These are phyloP conservation scores for Scaptodrosophila latifasciaeformis DNA, from an alignment of 2,888 invertebrate genomes.

Conservation along the genomic window DNA sequence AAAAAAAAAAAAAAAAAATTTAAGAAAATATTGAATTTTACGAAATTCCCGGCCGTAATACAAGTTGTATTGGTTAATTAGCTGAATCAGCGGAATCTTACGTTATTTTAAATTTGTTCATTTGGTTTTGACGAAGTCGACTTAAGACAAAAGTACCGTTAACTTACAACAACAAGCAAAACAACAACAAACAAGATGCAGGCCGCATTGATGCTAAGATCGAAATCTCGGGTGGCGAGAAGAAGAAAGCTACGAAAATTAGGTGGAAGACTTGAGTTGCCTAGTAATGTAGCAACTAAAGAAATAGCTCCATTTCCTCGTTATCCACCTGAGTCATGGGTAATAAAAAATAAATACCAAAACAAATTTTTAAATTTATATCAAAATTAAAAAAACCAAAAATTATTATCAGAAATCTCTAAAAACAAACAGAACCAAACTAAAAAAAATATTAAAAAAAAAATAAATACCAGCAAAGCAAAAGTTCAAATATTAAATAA, in stretches of 20 bases:
- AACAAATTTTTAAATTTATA: constrained; percentile 67
- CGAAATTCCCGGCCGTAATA: too few species aligned
- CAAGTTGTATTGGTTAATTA: too few species aligned
- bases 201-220: constrained; percentile 93
- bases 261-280: constrained; percentile 87
- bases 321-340: constrained; percentile 88
- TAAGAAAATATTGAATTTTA: too few species aligned
- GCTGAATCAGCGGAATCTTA: too few species aligned
- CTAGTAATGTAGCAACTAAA: constrained; percentile 91
- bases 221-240: constrained; percentile 90
- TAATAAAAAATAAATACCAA: constrained; percentile 71
- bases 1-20: too few species aligned
- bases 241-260: constrained; percentile 85
- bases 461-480: constrained; percentile 32
- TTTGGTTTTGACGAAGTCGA: constrained; percentile 9
- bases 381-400: constrained; percentile 33
- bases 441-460: constrained; percentile 19
- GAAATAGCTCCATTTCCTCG: constrained; percentile 91
- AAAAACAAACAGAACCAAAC: constrained; percentile 29
- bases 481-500: constrained; percentile 20
- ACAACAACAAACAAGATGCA: constrained; percentile 80
- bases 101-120: neutral
- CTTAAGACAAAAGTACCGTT: neutral
- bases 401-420: constrained; percentile 14
- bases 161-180: constrained; percentile 39